Evolutionary conservation across 2,113 vertebrate genomes (phyloP).

Genomic region (Dicentrarchus labrax): DNA sequence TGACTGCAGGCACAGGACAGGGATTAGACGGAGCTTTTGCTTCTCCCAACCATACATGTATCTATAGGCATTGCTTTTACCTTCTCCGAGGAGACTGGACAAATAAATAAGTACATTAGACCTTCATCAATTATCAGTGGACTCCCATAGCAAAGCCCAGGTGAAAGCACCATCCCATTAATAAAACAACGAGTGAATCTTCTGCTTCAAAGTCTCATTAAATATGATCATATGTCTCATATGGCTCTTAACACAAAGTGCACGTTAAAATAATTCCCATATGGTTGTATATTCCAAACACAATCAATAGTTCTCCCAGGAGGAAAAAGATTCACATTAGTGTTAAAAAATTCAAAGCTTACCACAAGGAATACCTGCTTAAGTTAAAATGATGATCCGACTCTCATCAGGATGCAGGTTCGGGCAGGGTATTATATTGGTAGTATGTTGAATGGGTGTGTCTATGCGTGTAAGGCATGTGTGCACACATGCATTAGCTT

Average conservation of each 20-base stretch:
- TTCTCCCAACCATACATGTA: slow-evolving; percentile 17
- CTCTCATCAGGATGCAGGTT: not conserved
- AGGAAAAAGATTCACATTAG: slow-evolving; percentile 15
- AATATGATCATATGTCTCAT: slow-evolving; percentile 58
- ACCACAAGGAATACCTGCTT: slow-evolving; percentile 1
- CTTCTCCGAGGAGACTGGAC: slow-evolving; percentile 13
- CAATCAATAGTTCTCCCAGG: slow-evolving; percentile 33
- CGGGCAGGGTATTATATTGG: not conserved
- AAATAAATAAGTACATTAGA: slow-evolving; percentile 70
- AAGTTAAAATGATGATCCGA: slow-evolving; percentile 29
- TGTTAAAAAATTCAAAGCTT: slow-evolving; percentile 31
- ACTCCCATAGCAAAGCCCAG: slow-evolving; percentile 33
- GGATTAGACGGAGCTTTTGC: slow-evolving; percentile 28
- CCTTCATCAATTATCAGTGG: slow-evolving; percentile 66
- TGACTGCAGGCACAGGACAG: slow-evolving; percentile 22
- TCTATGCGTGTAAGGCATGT: not conserved
- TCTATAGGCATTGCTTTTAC: slow-evolving; percentile 23
- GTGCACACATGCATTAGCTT: slow-evolving; percentile 39
- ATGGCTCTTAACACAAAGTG: slow-evolving; percentile 40
- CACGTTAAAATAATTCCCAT: slow-evolving; percentile 43
- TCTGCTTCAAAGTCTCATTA: slow-evolving; percentile 52
- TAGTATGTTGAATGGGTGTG: not conserved
- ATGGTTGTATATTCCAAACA: slow-evolving; percentile 25
- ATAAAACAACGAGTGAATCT: slow-evolving; percentile 65
- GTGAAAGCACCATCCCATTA: slow-evolving; percentile 54